Conservation (phyloP, 2,888 invertebrate genomes). For the Cosmopolites sordidus region DNA sequence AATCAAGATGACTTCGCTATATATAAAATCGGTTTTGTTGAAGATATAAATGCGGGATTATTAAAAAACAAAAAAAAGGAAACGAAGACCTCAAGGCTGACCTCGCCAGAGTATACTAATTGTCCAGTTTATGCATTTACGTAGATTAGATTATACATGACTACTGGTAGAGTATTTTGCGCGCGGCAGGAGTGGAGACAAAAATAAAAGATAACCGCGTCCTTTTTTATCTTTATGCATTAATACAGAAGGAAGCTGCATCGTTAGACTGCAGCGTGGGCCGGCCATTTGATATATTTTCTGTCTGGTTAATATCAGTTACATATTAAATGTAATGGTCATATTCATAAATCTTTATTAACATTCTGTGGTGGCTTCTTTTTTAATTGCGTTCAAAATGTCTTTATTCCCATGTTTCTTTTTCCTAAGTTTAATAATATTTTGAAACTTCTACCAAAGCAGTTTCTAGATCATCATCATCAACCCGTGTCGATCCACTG, state of each 20-base stretch:
- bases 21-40: too few relatives aligned
- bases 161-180: constrained; percentile 11
- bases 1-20: too few relatives aligned
- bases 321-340: constrained; percentile 35
- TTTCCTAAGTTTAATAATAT: too few relatives aligned
- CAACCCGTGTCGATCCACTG: too few relatives aligned
- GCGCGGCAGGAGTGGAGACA: constrained; percentile 12
- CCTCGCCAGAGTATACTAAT: constrained; percentile 16
- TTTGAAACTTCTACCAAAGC: too few relatives aligned
- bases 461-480: too few relatives aligned
- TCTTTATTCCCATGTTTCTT: too few relatives aligned
- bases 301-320: constrained; percentile 36
- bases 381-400: neutral
- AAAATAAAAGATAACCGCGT: constrained; percentile 15
- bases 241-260: constrained; percentile 21
- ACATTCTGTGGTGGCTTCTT: constrained; percentile 16
- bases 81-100: neutral
- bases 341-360: constrained; percentile 38
- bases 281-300: constrained; percentile 34
- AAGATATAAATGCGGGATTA: too few relatives aligned
- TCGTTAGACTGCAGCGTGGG: constrained; percentile 34
- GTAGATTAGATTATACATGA: constrained; percentile 16
- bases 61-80: too few relatives aligned
- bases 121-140: constrained; percentile 17
- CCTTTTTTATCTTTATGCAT: constrained; percentile 22